A percentile compares a stretch with the other conserved stretches of the same genome.
Conservation (phyloP, 2,113 vertebrate genomes). For the Lampris incognitus region DNA sequence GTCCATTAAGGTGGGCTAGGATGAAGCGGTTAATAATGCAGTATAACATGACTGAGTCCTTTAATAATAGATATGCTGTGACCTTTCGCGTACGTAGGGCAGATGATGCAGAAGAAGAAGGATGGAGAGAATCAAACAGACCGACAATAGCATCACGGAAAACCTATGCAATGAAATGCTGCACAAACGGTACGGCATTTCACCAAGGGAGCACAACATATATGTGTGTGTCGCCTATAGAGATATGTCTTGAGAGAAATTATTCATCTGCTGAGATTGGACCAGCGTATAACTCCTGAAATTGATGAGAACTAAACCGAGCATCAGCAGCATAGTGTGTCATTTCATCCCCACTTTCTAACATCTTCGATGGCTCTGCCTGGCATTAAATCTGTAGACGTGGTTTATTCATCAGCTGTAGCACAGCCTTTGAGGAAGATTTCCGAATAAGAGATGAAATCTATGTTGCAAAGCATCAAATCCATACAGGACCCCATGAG, state of each 20-base stretch:
- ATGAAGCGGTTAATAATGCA: conserved; percentile 76
- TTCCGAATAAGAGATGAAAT: conserved; percentile 65
- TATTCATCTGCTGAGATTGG: neutral
- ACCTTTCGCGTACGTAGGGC: conserved; percentile 73
- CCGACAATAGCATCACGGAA: neutral
- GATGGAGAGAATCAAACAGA: conserved; percentile 37
- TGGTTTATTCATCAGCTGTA: conserved; percentile 69
- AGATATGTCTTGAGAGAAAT: neutral
- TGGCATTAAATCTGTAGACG: conserved; percentile 65
- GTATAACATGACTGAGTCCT: conserved; percentile 60
- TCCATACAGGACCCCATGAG: conserved; percentile 55
- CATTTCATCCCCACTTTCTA: conserved; percentile 53
- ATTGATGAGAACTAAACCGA: conserved; percentile 3
- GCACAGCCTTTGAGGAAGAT: conserved; percentile 42
- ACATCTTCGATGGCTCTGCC: conserved; percentile 55
- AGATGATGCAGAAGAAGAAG: conserved; percentile 31
- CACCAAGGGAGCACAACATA: too few species aligned
- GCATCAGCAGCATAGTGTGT: conserved; percentile 14
- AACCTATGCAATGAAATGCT: too few species aligned
- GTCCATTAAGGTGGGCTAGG: conserved; percentile 41
- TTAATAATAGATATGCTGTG: conserved; percentile 77
- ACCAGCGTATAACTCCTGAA: neutral
- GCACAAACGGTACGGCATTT: too few species aligned
- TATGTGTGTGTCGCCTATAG: too few species aligned
- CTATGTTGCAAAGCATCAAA: conserved; percentile 49